A percentile compares a stretch with the other conserved stretches of the same genome.
These are phyloP conservation scores for Labia minor DNA, from an alignment of 2,888 invertebrate species.

Conservation along the genomic window DNA sequence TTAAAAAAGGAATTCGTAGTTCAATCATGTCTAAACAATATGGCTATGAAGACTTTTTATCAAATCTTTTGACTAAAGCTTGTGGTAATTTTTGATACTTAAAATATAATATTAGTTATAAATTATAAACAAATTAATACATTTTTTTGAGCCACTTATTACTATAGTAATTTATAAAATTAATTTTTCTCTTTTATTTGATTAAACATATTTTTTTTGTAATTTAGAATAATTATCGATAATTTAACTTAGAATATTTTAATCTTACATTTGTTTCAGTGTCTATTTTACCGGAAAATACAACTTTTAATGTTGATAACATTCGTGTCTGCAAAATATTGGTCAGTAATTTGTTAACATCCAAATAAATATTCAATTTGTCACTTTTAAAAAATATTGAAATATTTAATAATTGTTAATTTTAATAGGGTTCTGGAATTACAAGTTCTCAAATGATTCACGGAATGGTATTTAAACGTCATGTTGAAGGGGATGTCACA, in stretches of 20 bases:
- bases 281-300: conserved; percentile 72
- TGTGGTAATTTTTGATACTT: conserved; percentile 49
- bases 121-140: background rate
- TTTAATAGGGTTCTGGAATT: conserved; percentile 67
- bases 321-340: conserved; percentile 80
- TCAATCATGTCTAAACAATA: conserved; percentile 96
- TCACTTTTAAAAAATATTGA: too few species aligned
- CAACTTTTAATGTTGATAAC: conserved; percentile 94
- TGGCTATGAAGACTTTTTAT: conserved; percentile 89
- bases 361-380: too few species aligned
- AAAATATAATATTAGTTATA: background rate
- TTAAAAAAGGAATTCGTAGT: conserved; percentile 62
- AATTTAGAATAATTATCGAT: too few species aligned
- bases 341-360: conserved; percentile 40
- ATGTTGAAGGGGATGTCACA: conserved; percentile 83
- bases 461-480: conserved; percentile 96
- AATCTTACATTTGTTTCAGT: conserved; percentile 39
- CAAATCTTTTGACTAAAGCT: conserved; percentile 74
- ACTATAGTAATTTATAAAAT: background rate
- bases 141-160: conserved; percentile 8
- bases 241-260: too few species aligned
- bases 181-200: conserved; percentile 8
- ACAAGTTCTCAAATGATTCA: conserved; percentile 59
- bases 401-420: too few species aligned
- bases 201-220: conserved; percentile 15